Evolutionary conservation across 2,888 invertebrate species (phyloP), one percentile per base, ranked within the genome.

Genomic region (Pseudolycoriella hygida): DNA sequence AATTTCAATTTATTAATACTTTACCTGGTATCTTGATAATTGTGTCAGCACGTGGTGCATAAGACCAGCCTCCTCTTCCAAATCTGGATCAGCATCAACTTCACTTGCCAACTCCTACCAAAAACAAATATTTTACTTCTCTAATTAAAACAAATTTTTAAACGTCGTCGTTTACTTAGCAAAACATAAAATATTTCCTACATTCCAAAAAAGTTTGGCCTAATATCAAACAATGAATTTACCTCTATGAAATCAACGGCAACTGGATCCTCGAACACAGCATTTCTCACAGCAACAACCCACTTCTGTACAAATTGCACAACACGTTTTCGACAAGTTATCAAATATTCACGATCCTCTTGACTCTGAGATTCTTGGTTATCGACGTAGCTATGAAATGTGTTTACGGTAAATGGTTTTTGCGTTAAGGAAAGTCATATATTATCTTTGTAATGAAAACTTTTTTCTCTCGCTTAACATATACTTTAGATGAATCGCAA

Each of bases 251-350:
- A 85, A 53, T 76, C 74, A 54, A 74, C 72, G 17, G 80, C 75
- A 30, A 72, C 72, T 15, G 75, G 70, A 59, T 85, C 83, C 54
- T 82, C 79, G 56, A 80, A 80, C 50, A 85, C 82, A 2, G 80
- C 78, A 55, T 80, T 75, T 4, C 79, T 69, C 43, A 82, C 74
- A 3, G 81, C 74, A 51, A 72, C 70, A 39, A 78, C 74, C 86
- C 86, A 86, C 54, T 77, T 72, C 54, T 79, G 76, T 44, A 84
- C 74, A 64, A 87, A 87, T 53, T 79, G 77, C 40, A 86, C 74
- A 12, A 86, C 84, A 49, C 82, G 72, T 53, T 77, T 70, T 60
- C 83, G 81, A 56, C 78, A 79, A 46, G 75, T 73, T 50, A 78
- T 60, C 40, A 77, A 67, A 57, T 76, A 79, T 53, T 79, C 78